phyloP scores from a whole-genome alignment of 2,888 invertebrate genomes.

The Acholoe squamosa region DNA sequence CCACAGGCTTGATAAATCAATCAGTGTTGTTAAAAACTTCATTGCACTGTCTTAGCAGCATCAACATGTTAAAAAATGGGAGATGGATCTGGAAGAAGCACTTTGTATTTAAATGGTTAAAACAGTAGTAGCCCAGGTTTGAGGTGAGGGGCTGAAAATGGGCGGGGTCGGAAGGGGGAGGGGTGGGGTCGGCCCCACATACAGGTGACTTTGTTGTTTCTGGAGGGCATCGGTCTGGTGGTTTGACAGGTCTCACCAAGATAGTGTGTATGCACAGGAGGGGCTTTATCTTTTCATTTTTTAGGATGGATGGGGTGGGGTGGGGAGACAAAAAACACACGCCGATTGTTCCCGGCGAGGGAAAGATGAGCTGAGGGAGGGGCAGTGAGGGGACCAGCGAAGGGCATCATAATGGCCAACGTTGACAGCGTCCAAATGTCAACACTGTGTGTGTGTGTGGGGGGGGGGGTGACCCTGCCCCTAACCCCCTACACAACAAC shows the following conservation, averaged over 20 bases:
- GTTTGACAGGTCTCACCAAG: not conserved
- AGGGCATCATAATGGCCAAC: not conserved
- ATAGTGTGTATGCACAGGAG: too few relatives aligned
- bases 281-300: too few relatives aligned
- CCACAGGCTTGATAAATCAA: too few relatives aligned
- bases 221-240: not conserved
- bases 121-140: not conserved
- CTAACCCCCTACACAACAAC: too few relatives aligned
- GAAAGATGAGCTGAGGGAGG: slow-evolving; percentile 41
- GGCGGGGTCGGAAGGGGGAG: not conserved
- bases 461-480: not conserved
- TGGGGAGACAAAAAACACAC: not conserved
- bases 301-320: not conserved
- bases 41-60: too few relatives aligned
- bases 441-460: slow-evolving; percentile 3
- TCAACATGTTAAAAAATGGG: too few relatives aligned
- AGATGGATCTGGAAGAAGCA: too few relatives aligned
- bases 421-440: slow-evolving; percentile 20
- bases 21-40: too few relatives aligned
- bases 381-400: slow-evolving; percentile 5
- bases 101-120: too few relatives aligned
- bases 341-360: slow-evolving; percentile 5
- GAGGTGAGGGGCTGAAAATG: slow-evolving; percentile 37
- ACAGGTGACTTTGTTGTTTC: slow-evolving; percentile 42
- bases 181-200: too few relatives aligned